Evolutionary conservation across 1,140 invertebrate genomes (phyloP), one percentile per base, ranked within the genome.

Genomic region (Neotoxoptera formosana): DNA sequence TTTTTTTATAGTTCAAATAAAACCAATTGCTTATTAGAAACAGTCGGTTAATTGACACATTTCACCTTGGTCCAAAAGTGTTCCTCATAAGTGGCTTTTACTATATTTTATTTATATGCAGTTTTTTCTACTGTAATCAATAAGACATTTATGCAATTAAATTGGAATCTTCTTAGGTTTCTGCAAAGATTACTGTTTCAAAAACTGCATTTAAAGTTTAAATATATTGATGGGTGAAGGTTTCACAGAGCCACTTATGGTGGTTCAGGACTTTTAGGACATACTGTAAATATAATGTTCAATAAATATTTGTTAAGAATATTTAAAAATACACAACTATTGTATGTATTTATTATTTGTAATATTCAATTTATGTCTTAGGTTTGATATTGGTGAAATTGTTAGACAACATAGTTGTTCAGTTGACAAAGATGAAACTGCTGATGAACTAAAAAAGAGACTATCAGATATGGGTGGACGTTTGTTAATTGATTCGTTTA

Each of bases 311-410:
- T 51, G 48, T 20, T 14, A 51, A 2, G 21, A 53, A 23, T 53
- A 53, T 53, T 53, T 53, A 23, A 21, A 53, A 53, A 83, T 9
- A 83, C 21, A 83, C 41, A 83, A 8, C 20, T 83, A 83, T 41
- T 36, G 41, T 36, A 41, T 83, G 41, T 83, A 41, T 36, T 83
- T 36, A 17, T 76, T 83, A 41, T 23, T 36, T 36, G 8, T 83
- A 0, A 83, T 41, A 83, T 83, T 83, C 17, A 41, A 36, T 36
- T 41, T 60, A 90, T 53, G 23, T 56, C 47, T 76, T 93, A 96
- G 96, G 94, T 99, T 99, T 96, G 98, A 99, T 96, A 96, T 97
- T 94, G 98, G 98, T 93, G 96, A 98, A 94, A 97, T 99, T 94
- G 95, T 99, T 94, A 95, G 96, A 36, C 97, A 98, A 95, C 95